A percentile compares a stretch with the other conserved stretches of the same genome.
Conservation (phyloP, 1,140 invertebrate genomes). For the Diprion similis region DNA sequence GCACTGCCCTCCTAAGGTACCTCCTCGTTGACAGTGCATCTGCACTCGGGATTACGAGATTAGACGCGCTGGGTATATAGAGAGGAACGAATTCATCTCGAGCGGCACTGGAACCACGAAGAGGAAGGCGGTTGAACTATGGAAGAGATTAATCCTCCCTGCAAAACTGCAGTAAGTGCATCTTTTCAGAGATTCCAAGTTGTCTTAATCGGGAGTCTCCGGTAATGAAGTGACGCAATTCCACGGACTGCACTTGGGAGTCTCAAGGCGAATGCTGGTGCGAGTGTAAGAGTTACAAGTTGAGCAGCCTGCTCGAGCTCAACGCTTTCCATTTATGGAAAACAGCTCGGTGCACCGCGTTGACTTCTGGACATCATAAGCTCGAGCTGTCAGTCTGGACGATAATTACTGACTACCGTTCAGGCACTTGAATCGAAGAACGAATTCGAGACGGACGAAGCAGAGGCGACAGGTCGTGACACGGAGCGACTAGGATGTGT, state of each 20-base stretch:
- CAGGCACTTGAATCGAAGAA: slow-evolving; percentile 3
- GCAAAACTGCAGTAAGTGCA: not conserved
- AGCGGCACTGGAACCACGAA: not conserved
- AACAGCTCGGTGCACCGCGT: not conserved
- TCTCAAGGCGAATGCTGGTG: too few species aligned
- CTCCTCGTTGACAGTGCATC: not conserved
- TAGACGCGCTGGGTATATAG: not conserved
- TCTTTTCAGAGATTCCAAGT: too few species aligned
- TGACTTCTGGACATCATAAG: not conserved
- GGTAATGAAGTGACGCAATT: too few species aligned
- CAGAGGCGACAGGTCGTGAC: slow-evolving; percentile 8
- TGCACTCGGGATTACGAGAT: not conserved
- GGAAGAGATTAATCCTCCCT: not conserved
- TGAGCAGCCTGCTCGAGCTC: too few species aligned
- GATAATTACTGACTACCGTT: not conserved
- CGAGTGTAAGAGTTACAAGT: too few species aligned
- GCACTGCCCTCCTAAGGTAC: not conserved
- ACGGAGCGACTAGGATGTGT: not conserved
- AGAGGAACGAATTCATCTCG: not conserved
- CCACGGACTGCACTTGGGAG: too few species aligned
- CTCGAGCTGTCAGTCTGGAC: not conserved
- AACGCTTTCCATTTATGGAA: not conserved
- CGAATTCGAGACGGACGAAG: not conserved
- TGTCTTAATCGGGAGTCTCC: too few species aligned
- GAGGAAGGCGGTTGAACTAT: not conserved